Evolutionary conservation across 2,113 vertebrate species (phyloP).

Genomic region (Pituophis catenifer): DNA sequence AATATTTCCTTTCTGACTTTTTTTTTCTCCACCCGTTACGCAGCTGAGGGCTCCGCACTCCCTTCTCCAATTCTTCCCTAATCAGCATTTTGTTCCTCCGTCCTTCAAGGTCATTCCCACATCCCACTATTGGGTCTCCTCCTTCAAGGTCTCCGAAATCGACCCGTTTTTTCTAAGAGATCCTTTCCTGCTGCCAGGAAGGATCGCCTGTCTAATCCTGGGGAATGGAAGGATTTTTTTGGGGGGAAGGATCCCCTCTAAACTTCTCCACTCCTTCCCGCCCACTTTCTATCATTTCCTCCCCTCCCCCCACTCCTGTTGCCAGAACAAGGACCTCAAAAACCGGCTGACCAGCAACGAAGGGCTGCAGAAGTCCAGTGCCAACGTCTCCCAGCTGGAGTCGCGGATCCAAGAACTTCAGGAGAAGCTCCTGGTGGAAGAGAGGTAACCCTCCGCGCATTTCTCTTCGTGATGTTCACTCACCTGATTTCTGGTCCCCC

Average conservation of each 20-base stretch:
- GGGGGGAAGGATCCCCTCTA: not conserved
- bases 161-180: not conserved
- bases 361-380: slow-evolving; percentile 79
- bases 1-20: too few species aligned
- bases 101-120: too few species aligned
- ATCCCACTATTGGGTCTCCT: too few species aligned
- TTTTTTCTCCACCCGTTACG: too few species aligned
- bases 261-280: not conserved
- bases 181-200: not conserved
- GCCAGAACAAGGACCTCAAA: slow-evolving; percentile 89
- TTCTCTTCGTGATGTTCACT: not conserved
- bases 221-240: not conserved
- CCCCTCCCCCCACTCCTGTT: not conserved
- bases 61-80: too few species aligned
- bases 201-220: not conserved
- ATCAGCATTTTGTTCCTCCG: too few species aligned
- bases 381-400: slow-evolving; percentile 83
- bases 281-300: not conserved
- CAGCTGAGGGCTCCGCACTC: too few species aligned
- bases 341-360: slow-evolving; percentile 82
- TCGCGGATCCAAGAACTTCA: slow-evolving; percentile 83
- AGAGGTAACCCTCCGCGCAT: slow-evolving; percentile 72
- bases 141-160: too few species aligned
- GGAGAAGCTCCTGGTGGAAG: slow-evolving; percentile 81
- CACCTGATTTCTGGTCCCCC: too few species aligned